Evolutionary conservation across 2,113 vertebrate genomes (phyloP), one percentile per base, ranked within the genome.

Genomic region (Scartelaos histophorus): DNA sequence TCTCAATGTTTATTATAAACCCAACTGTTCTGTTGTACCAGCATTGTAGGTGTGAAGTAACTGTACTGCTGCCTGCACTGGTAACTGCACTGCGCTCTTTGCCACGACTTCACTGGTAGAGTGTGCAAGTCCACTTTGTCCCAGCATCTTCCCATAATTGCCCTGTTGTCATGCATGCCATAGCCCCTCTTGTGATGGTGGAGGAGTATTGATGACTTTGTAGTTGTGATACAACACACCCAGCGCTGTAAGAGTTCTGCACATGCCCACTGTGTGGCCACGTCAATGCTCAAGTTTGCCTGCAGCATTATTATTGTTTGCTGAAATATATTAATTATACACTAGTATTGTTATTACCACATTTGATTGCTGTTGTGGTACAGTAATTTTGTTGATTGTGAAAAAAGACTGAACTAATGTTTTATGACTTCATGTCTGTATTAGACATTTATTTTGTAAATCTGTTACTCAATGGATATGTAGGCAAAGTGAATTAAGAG

Each of bases 391-490:
- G 94, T 95, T 94, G 92, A 95, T 95, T 93, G 95, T 95, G 94
- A 94, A 96, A 95, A 94, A 94, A 95, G 94, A 95, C 62, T 94
- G 94, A 96, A 95, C 94, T 95, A 93, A 95, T 95, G 94, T 96
- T 96, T 96, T 88, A 74, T 81, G 94, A 95, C 96, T 97, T 97
- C 95, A 97, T 95, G 96, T 98, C 97, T 97, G 96, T 98, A 98
- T 98, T 98, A 98, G 97, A 98, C 96, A 96, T 96, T 98, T 98
- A 94, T 94, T 97, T 98, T 96, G 95, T 95, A 90, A 97, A 97
- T 97, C 96, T 98, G 97, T 97, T 97, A 95, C 97, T 97, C 95
- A 96, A 97, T 98, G 97, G 95, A 97, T 95, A 95, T 96, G 95
- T 98, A 96, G 95, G 96, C 96, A 92, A 96, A 95, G 94, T 96